A percentile compares a stretch with the other conserved stretches of the same genome.
These are phyloP conservation scores for Didymodactylos carnosus DNA, from an alignment of 2,888 invertebrate genomes.

Conservation along the genomic window DNA sequence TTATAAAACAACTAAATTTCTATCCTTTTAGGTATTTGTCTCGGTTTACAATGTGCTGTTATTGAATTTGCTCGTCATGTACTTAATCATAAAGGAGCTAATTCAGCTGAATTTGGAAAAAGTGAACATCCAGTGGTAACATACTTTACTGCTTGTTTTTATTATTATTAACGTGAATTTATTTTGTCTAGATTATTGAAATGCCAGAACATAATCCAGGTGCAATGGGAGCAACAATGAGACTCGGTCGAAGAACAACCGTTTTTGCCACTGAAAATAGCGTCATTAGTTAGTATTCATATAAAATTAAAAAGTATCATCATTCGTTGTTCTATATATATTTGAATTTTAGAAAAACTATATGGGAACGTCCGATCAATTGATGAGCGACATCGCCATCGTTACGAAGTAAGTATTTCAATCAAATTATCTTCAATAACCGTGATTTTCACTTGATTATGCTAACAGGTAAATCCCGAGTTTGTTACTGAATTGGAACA, in stretches of 20 bases:
- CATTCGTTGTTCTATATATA: neutral
- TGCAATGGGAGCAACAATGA: conserved; percentile 80
- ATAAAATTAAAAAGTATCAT: neutral
- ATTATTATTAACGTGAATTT: conserved; percentile 10
- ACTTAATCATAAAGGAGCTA: conserved; percentile 52
- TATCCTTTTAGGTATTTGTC: conserved; percentile 69
- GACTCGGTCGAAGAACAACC: conserved; percentile 76
- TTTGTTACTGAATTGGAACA: conserved; percentile 54
- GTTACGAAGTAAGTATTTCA: conserved; percentile 84
- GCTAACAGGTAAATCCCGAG: conserved; percentile 68
- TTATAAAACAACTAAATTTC: no score
- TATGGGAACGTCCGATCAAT: conserved; percentile 39
- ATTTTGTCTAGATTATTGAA: conserved; percentile 49
- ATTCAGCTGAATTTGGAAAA: conserved; percentile 58
- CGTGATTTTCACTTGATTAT: no score
- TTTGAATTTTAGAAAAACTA: conserved; percentile 23
- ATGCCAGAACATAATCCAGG: conserved; percentile 96
- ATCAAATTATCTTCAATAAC: no score
- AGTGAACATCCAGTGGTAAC: conserved; percentile 51
- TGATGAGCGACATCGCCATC: conserved; percentile 83
- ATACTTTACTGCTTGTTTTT: neutral
- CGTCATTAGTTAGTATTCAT: conserved; percentile 4
- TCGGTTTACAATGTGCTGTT: conserved; percentile 89
- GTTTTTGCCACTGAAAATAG: conserved; percentile 42
- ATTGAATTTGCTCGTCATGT: conserved; percentile 79